A percentile compares a stretch with the other conserved stretches of the same genome.
Evolutionary conservation across 2,113 vertebrate genomes (phyloP).

Genomic region (Cinclus mexicanus): DNA sequence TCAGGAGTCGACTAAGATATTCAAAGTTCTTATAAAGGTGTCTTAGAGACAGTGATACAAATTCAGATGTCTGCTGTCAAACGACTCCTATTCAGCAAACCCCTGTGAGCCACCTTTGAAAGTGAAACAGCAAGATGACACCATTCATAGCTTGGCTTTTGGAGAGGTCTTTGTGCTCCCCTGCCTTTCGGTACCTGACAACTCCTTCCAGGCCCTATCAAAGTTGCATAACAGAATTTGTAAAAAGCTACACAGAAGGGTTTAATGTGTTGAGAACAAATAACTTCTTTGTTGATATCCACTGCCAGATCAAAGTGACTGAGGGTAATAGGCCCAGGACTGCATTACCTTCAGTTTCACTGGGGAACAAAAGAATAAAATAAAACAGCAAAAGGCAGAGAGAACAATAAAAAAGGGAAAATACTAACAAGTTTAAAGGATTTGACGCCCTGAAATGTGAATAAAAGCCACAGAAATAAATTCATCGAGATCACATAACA

Average conservation of each 20-base stretch:
- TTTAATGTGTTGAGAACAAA: slow-evolving; percentile 67
- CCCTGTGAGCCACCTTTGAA: slow-evolving; percentile 53
- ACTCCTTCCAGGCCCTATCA: slow-evolving; percentile 32
- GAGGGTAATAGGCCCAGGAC: slow-evolving; percentile 34
- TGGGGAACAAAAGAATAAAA: not conserved
- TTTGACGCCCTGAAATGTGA: not conserved
- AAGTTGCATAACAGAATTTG: slow-evolving; percentile 67
- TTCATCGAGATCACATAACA: not conserved
- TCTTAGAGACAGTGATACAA: slow-evolving; percentile 48
- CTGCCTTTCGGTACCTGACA: slow-evolving; percentile 37
- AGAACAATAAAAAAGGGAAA: slow-evolving; percentile 45
- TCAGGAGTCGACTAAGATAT: slow-evolving; percentile 36
- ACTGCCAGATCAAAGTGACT: slow-evolving; percentile 48
- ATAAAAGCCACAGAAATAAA: slow-evolving; percentile 49
- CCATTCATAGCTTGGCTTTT: slow-evolving; percentile 47
- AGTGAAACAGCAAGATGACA: slow-evolving; percentile 63
- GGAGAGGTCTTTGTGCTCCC: slow-evolving; percentile 54
- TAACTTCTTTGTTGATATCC: slow-evolving; percentile 65
- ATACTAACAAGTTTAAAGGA: slow-evolving; percentile 52
- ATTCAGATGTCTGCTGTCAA: slow-evolving; percentile 61
- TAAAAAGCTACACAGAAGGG: slow-evolving; percentile 41
- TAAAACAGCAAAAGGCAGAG: slow-evolving; percentile 14
- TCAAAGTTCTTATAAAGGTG: slow-evolving; percentile 39
- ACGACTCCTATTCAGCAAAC: slow-evolving; percentile 53
- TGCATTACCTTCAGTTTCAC: slow-evolving; percentile 24